Evolutionary conservation across 2,113 vertebrate genomes (phyloP).

Genomic region (Melozone crissalis): DNA sequence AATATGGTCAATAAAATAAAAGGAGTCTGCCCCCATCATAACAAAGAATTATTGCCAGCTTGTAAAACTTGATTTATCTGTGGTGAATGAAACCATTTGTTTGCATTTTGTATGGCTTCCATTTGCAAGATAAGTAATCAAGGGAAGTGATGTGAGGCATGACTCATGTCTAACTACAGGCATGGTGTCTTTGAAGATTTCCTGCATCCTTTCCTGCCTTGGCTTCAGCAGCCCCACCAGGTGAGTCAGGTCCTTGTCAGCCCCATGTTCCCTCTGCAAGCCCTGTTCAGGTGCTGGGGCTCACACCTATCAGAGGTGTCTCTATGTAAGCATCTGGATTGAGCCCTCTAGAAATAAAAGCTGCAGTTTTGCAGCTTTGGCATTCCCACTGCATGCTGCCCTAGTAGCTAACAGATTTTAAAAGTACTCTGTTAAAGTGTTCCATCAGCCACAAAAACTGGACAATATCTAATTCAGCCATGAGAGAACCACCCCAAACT

Average conservation of each 20-base stretch:
- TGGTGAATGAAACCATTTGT: not conserved
- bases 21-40: not conserved
- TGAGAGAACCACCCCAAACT: not conserved
- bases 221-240: not conserved
- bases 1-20: not conserved
- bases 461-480: not conserved
- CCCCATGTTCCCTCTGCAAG: not conserved
- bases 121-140: not conserved
- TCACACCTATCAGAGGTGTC: not conserved
- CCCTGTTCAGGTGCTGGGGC: not conserved
- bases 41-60: not conserved
- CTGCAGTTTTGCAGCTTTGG: not conserved
- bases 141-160: not conserved
- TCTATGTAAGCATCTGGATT: not conserved
- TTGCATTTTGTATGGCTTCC: not conserved
- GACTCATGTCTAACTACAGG: not conserved
- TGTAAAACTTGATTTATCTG: not conserved
- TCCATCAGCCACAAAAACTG: not conserved
- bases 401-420: not conserved
- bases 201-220: not conserved
- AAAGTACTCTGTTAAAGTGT: not conserved
- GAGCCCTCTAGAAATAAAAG: not conserved
- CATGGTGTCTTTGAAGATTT: not conserved
- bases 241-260: not conserved
- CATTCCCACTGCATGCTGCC: not conserved